Conservation (phyloP, 2,888 invertebrate species). For the Thymelicus sylvestris region DNA sequence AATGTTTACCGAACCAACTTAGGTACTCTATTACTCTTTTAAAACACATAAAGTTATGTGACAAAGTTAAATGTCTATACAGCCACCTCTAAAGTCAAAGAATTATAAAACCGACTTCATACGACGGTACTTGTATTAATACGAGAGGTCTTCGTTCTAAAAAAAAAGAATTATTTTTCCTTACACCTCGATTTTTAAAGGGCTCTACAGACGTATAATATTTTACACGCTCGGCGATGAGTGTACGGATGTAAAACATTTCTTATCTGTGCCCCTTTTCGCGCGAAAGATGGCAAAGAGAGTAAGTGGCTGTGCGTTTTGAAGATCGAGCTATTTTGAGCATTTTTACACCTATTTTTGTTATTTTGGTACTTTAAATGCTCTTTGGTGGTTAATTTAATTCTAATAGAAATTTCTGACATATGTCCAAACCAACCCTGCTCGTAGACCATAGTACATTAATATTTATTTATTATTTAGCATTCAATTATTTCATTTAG, state of each 20-base stretch:
- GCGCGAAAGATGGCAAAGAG: conserved; percentile 34
- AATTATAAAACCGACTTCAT: conserved; percentile 1
- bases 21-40: too few relatives aligned
- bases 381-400: too few relatives aligned
- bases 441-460: too few relatives aligned
- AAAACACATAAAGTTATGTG: not conserved
- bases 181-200: conserved; percentile 37
- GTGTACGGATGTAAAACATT: conserved; percentile 25
- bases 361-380: too few relatives aligned
- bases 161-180: conserved; percentile 32
- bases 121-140: conserved; percentile 7
- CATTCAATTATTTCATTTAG: not conserved
- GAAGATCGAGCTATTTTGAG: conserved; percentile 21
- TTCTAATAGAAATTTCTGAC: too few relatives aligned
- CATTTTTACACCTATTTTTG: conserved; percentile 1
- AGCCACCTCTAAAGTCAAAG: not conserved
- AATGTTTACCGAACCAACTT: too few relatives aligned
- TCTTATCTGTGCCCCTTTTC: conserved; percentile 38
- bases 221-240: conserved; percentile 31
- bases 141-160: conserved; percentile 5
- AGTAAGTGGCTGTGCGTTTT: conserved; percentile 18
- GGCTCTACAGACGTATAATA: conserved; percentile 29
- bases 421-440: too few relatives aligned
- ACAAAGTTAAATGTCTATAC: not conserved
- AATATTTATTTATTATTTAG: too few relatives aligned